Conservation (phyloP, 2,797 vertebrate genomes). For the Eptatretus atami region DNA sequence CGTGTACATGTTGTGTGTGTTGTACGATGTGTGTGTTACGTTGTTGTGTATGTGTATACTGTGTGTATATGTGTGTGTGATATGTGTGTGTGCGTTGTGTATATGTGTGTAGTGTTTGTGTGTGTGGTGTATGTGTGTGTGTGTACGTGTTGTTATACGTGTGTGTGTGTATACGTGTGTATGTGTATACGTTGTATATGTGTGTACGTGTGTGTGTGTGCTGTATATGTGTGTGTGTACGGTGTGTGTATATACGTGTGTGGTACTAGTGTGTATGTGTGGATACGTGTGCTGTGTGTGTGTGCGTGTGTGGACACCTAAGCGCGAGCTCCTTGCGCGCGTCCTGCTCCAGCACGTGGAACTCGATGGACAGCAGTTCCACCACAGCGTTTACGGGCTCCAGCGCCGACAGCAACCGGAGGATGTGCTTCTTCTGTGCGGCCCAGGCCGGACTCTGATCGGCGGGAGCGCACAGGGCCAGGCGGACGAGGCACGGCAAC, state of each 20-base stretch:
- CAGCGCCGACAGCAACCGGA: conserved; percentile 70
- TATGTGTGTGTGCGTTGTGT: too few relatives aligned
- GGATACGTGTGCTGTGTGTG: too few relatives aligned
- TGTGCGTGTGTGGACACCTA: conserved; percentile 43
- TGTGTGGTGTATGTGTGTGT: too few relatives aligned
- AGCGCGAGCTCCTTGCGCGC: conserved; percentile 85
- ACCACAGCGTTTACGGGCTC: conserved; percentile 95
- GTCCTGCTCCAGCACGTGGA: conserved; percentile 84
- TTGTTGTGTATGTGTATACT: too few relatives aligned
- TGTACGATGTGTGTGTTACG: too few relatives aligned
- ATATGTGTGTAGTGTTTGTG: neutral
- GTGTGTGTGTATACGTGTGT: neutral
- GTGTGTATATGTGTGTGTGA: neutral
- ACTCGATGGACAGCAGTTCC: conserved; percentile 68
- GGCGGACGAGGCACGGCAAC: conserved; percentile 70
- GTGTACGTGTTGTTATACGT: neutral
- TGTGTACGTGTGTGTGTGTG: too few relatives aligned
- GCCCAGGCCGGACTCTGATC: conserved; percentile 92
- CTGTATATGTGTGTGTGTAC: too few relatives aligned
- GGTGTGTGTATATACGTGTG: neutral
- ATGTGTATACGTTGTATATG: too few relatives aligned
- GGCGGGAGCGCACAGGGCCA: conserved; percentile 82
- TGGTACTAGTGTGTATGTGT: too few relatives aligned
- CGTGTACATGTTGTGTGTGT: too few relatives aligned
- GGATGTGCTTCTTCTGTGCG: conserved; percentile 86